These are phyloP conservation scores for Drosophila carrolli DNA, from an alignment of 1,140 invertebrate species.

Conservation along the genomic window DNA sequence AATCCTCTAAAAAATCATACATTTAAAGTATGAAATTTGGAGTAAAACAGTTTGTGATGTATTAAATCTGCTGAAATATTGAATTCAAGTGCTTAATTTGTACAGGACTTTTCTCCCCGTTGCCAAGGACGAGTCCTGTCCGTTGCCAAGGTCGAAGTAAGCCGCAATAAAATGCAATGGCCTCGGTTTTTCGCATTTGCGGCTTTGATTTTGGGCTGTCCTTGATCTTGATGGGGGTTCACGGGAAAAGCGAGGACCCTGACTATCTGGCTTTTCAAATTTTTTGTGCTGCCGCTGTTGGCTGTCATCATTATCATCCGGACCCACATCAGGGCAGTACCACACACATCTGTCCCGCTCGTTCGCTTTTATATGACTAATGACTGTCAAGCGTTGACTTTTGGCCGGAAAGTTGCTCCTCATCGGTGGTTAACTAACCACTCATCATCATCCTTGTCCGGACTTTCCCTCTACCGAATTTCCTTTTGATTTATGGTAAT, in stretches of 20 bases:
- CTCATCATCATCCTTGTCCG: constrained; percentile 16
- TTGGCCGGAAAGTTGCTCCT: constrained; percentile 41
- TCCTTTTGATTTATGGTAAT: constrained; percentile 57
- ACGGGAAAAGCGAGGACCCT: constrained; percentile 15
- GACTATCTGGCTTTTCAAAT: constrained; percentile 31
- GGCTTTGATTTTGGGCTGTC: constrained; percentile 43
- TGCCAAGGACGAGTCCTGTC: background rate
- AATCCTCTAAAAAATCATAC: too few species aligned
- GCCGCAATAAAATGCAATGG: constrained; percentile 36
- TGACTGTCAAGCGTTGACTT: constrained; percentile 73
- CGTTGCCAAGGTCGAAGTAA: constrained; percentile 15
- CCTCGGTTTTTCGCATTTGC: constrained; percentile 13
- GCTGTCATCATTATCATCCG: constrained; percentile 64
- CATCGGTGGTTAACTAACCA: constrained; percentile 20
- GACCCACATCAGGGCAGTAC: constrained; percentile 54
- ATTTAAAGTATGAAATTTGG: too few species aligned
- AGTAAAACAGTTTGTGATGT: too few species aligned
- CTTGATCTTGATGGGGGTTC: constrained; percentile 55
- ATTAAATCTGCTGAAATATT: too few species aligned
- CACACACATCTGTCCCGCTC: constrained; percentile 36
- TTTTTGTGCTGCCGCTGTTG: constrained; percentile 36
- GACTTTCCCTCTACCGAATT: background rate
- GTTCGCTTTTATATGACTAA: constrained; percentile 66
- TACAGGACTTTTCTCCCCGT: background rate
- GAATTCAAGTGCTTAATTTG: background rate